Base-by-base conservation (phyloP, 2,113 vertebrate genomes). In the Brienomyrus brachyistius region DNA sequence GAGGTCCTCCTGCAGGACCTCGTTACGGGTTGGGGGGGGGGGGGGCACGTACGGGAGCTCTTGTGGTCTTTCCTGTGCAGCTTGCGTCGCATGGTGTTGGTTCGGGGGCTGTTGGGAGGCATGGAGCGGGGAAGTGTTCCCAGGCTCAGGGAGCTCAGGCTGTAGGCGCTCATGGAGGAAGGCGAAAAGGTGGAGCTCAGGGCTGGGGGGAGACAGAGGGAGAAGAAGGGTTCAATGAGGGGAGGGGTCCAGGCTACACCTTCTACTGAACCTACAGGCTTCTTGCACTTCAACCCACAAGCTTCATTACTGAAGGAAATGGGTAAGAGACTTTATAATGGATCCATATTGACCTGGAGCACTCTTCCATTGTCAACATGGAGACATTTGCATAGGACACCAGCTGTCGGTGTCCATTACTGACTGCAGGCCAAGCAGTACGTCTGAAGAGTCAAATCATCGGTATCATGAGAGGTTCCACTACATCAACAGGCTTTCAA, bases 51-150 rank as follows among this genome's bases (percentile, higher is more conserved):
- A 99, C 98, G 47, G 93, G 98, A 99, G 92, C 98, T 99, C 95
- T 98, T 99, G 95, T 99, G 98, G 95, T 99, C 98, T 94, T 99
- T 99, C 96, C 99, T 99, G 95, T 98, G 99, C 94, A 96, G 95
- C 94, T 97, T 97, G 95, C 97, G 97, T 94, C 97, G 97, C 97
- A 98, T 98, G 96, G 99, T 95, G 84, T 98, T 99, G 91, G 98
- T 97, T 43, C 98, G 97, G 0, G 98, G 98, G 93, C 98, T 99
- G 19, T 97, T 99, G 90, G 98, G 98, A 94, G 99, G 99, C 95
- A 98, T 96, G 95, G 97, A 98, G 94, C 98, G 96, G 92, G 98
- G 98, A 93, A 99, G 95, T 27, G 98, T 97, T 92, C 97, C 97
- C 97, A 98, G 97, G 94, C 98, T 99, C 90, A 99, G 97, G 92